These are phyloP conservation scores for Danaus melanippus DNA, from an alignment of 1,140 invertebrate species.

Conservation along the genomic window DNA sequence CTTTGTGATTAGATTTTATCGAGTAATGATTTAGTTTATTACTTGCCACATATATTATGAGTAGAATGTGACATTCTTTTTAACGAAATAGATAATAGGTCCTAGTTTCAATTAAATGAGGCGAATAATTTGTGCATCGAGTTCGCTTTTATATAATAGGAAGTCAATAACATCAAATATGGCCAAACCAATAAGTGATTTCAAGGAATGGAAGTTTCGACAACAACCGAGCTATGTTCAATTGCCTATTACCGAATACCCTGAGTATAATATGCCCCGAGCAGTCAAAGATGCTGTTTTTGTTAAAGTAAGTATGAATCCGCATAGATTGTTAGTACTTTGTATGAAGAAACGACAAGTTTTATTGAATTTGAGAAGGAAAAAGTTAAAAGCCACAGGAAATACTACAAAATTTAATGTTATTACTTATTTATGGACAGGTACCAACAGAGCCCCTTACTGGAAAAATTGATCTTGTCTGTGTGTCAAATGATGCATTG, in stretches of 20 bases:
- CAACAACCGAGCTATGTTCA: constrained; percentile 40
- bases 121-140: constrained; percentile 35
- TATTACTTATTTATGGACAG: constrained; percentile 22
- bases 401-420: neutral
- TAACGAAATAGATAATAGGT: no score
- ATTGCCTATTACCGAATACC: constrained; percentile 50
- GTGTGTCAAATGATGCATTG: constrained; percentile 71
- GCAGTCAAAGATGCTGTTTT: constrained; percentile 60
- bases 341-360: no score
- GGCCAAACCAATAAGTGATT: constrained; percentile 37
- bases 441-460: constrained; percentile 51
- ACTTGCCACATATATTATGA: no score
- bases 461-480: constrained; percentile 66
- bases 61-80: no score
- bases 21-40: no score
- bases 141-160: constrained; percentile 28
- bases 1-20: no score
- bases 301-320: constrained; percentile 41
- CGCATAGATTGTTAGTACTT: no score
- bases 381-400: no score
- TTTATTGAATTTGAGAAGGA: no score
- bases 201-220: constrained; percentile 56
- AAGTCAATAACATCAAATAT: constrained; percentile 23
- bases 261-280: constrained; percentile 49
- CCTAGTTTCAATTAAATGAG: constrained; percentile 25